Conservation (phyloP, 2,113 vertebrate genomes). For the Cryptotis parvus region DNA sequence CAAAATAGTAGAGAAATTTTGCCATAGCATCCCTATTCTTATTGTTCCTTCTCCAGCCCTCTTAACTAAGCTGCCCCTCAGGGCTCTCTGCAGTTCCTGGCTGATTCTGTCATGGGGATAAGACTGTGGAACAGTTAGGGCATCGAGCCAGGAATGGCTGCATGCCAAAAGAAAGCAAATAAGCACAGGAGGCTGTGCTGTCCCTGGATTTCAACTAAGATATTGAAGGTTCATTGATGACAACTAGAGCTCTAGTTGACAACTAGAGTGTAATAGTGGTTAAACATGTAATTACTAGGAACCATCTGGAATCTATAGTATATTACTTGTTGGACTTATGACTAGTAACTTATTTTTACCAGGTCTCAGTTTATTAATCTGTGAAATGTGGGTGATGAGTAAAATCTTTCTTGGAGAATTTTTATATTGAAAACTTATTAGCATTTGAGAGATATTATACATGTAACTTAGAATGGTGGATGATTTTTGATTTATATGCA, state of each 20-base stretch:
- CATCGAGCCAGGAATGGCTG: not conserved
- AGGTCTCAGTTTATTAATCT: slow-evolving; percentile 11
- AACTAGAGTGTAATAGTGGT: too few species aligned
- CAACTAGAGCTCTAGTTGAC: too few species aligned
- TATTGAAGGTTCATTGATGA: not conserved
- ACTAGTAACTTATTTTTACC: not conserved
- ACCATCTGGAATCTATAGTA: not conserved
- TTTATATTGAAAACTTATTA: not conserved
- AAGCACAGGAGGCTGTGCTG: fast-evolving
- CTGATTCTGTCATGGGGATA: not conserved
- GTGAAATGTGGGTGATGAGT: not conserved
- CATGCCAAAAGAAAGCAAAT: not conserved
- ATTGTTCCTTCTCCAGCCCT: not conserved
- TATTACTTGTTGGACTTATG: not conserved
- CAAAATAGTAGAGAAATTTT: slow-evolving; percentile 16
- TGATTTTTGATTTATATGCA: not conserved
- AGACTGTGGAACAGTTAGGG: not conserved
- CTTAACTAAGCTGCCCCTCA: not conserved
- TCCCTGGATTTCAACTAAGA: not conserved
- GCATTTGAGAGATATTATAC: not conserved
- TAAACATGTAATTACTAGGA: not conserved
- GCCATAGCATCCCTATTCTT: not conserved
- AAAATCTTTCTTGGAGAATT: not conserved
- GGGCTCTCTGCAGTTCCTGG: not conserved
- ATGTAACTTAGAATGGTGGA: not conserved